Conservation (phyloP, 1,140 invertebrate species). For the Rhopalosiphum padi region DNA sequence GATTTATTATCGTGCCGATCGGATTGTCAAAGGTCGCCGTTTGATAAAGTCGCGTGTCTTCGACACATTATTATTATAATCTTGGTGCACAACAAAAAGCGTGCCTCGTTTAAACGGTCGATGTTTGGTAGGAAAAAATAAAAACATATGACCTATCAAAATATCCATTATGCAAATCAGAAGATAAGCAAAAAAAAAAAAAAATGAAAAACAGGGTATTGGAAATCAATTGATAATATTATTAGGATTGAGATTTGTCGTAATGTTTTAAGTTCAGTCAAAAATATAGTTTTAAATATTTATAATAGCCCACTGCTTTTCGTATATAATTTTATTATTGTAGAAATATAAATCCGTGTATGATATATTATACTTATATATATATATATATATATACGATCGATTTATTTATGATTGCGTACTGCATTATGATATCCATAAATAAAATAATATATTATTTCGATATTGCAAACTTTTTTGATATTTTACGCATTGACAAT, state of each 20-base stretch:
- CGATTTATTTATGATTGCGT: background rate
- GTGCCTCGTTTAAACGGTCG: conserved; percentile 31
- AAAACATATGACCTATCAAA: conserved; percentile 21
- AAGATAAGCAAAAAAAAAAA: conserved; percentile 3
- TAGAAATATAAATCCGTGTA: background rate
- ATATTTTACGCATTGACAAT: background rate
- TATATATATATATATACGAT: background rate
- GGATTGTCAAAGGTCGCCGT: background rate
- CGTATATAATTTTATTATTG: background rate
- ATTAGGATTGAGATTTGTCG: background rate
- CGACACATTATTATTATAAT: conserved; percentile 12
- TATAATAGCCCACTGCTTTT: background rate
- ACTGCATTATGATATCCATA: background rate
- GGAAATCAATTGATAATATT: conserved; percentile 1
- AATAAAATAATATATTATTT: background rate
- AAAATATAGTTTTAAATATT: background rate
- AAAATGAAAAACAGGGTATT: background rate
- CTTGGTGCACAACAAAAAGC: background rate
- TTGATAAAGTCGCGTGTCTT: conserved; percentile 21
- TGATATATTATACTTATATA: no score
- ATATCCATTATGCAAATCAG: conserved; percentile 9
- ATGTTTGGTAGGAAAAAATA: background rate
- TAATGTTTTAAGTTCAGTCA: background rate
- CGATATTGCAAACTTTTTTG: background rate
- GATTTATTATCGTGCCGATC: background rate